Percentiles rank a stretch among this genome's conserved stretches.
phyloP scores from a whole-genome alignment of 2,888 invertebrate genomes.

The Strigamia maritima region DNA sequence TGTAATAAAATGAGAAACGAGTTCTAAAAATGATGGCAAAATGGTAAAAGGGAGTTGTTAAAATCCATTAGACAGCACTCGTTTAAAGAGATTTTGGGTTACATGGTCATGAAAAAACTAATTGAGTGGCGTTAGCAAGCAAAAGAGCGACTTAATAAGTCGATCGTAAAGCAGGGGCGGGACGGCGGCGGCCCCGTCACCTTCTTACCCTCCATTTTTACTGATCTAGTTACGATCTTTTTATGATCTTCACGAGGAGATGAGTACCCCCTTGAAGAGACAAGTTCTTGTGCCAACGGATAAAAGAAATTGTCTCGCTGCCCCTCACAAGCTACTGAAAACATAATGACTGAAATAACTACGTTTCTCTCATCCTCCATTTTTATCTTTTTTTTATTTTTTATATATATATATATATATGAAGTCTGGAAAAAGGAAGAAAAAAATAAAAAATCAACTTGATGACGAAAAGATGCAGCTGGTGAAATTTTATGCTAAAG shows the following conservation, averaged over 20 bases:
- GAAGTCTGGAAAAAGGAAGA: background rate
- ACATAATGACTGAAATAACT: background rate
- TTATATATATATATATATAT: too few species aligned
- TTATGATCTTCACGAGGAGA: background rate
- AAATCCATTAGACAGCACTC: background rate
- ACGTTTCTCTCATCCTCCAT: background rate
- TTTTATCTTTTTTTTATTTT: too few species aligned
- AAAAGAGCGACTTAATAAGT: background rate
- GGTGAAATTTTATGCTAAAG: too few species aligned
- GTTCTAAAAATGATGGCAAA: background rate
- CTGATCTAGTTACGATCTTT: background rate
- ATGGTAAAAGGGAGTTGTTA: background rate
- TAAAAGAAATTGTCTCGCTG: background rate
- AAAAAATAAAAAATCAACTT: too few species aligned
- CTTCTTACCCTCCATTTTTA: background rate
- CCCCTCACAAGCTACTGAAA: background rate
- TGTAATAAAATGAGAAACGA: background rate
- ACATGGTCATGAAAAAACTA: background rate
- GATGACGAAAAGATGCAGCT: background rate
- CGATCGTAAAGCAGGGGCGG: background rate
- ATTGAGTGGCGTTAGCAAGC: conserved; percentile 4
- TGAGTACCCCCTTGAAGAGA: background rate
- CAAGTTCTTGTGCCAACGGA: background rate
- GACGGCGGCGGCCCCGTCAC: background rate
- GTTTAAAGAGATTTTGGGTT: background rate